Evolutionary conservation across 2,113 vertebrate genomes (phyloP).

Genomic region (Choloepus hoffmanni): DNA sequence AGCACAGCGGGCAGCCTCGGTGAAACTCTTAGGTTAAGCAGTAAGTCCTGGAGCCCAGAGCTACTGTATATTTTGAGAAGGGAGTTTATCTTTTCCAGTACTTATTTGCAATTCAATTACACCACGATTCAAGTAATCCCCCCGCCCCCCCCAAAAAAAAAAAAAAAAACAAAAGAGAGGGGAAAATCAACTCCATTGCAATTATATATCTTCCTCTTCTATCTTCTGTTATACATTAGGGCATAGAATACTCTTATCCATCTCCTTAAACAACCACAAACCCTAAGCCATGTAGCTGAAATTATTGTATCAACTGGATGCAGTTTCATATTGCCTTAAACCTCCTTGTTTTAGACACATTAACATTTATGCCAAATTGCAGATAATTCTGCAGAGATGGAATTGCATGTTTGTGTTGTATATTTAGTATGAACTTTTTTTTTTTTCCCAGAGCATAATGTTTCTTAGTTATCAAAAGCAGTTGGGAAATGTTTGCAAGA

Average conservation of each 20-base stretch:
- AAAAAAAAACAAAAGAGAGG: constrained; percentile 56
- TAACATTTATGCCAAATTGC: constrained; percentile 94
- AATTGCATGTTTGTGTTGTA: constrained; percentile 99
- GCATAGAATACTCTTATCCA: constrained; percentile 85
- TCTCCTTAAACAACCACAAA: constrained; percentile 87
- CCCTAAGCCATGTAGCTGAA: constrained; percentile 86
- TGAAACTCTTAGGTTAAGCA: constrained; percentile 63
- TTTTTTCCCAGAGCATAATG: constrained; percentile 92
- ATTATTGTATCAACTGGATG: constrained; percentile 87
- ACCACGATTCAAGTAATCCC: constrained; percentile 71
- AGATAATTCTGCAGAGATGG: constrained; percentile 93
- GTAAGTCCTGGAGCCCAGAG: constrained; percentile 70
- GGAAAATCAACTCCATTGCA: constrained; percentile 72
- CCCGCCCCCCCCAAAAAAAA: no score
- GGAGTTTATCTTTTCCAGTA: constrained; percentile 76
- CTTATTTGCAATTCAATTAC: constrained; percentile 79
- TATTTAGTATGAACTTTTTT: constrained; percentile 94
- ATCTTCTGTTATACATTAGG: constrained; percentile 82
- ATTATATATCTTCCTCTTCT: constrained; percentile 82
- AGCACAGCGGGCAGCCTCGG: constrained; percentile 76
- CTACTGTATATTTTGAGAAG: constrained; percentile 72
- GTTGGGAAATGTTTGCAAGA: constrained; percentile 97
- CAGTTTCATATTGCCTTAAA: constrained; percentile 89
- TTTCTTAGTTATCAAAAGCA: constrained; percentile 94
- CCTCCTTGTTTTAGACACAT: constrained; percentile 91